Evolutionary conservation across 2,888 invertebrate species (phyloP).

Genomic region (Pyralis farinalis): DNA sequence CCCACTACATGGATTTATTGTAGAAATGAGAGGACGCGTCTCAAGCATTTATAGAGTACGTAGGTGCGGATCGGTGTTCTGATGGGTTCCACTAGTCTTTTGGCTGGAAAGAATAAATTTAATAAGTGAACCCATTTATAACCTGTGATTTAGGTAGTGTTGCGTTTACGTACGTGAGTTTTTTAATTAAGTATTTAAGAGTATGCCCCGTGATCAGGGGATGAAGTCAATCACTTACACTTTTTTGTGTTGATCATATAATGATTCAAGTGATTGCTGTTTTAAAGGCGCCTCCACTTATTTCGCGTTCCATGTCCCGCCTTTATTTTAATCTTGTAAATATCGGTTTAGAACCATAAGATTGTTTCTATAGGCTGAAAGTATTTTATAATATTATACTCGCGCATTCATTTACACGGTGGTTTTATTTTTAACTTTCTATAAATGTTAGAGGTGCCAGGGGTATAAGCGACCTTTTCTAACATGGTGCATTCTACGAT

Average conservation of each 20-base stretch:
- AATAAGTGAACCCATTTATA: slow-evolving; percentile 2
- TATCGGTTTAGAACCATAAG: slow-evolving; percentile 69
- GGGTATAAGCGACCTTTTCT: no score
- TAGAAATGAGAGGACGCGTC: slow-evolving; percentile 13
- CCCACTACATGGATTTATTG: slow-evolving; percentile 6
- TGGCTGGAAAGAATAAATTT: background rate
- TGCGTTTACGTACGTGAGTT: slow-evolving; percentile 9
- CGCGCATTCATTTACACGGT: slow-evolving; percentile 49
- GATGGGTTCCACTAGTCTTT: background rate
- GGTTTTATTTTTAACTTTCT: slow-evolving; percentile 21
- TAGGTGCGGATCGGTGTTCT: slow-evolving; percentile 9
- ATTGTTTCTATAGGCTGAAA: slow-evolving; percentile 75
- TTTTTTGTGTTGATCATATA: slow-evolving; percentile 12
- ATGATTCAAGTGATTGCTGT: slow-evolving; percentile 13
- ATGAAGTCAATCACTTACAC: slow-evolving; percentile 4
- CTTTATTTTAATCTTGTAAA: slow-evolving; percentile 66
- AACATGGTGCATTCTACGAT: no score
- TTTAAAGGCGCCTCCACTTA: slow-evolving; percentile 23
- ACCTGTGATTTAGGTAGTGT: slow-evolving; percentile 12
- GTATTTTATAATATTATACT: slow-evolving; percentile 79
- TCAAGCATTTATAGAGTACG: slow-evolving; percentile 9
- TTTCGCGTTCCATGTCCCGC: slow-evolving; percentile 51
- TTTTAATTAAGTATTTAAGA: slow-evolving; percentile 8
- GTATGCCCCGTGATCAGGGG: slow-evolving; percentile 5
- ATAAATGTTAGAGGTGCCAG: no score